Conservation (phyloP, 2,113 vertebrate genomes). For the Daboia siamensis region DNA sequence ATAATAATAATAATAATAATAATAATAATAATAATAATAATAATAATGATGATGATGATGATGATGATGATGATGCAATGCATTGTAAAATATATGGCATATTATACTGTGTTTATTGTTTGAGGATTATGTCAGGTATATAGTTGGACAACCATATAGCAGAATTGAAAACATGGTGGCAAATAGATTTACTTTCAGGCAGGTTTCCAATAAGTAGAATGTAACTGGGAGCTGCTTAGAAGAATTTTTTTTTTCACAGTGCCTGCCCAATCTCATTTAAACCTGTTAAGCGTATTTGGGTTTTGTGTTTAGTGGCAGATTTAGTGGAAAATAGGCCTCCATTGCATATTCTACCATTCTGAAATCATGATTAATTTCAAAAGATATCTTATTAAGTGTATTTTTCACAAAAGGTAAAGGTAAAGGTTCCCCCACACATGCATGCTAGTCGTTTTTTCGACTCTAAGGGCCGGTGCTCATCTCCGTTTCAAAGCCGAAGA, state of each 20-base stretch:
- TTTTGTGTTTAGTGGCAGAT: not conserved
- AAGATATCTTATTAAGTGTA: not conserved
- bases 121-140: not conserved
- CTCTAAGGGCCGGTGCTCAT: no score
- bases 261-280: not conserved
- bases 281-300: not conserved
- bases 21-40: no score
- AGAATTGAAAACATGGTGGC: not conserved
- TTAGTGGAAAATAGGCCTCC: not conserved
- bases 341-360: not conserved
- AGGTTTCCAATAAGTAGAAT: not conserved
- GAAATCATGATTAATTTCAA: not conserved
- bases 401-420: no score
- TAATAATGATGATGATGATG: no score
- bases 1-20: no score
- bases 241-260: not conserved
- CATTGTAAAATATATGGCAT: not conserved
- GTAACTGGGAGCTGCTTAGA: not conserved
- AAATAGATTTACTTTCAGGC: not conserved
- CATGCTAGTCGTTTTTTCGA: no score
- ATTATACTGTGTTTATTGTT: not conserved
- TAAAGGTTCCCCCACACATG: no score
- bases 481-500: no score
- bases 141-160: not conserved
- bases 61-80: no score